phyloP scores from a whole-genome alignment of 2,797 vertebrate genomes.

The Carcharodon carcharias region DNA sequence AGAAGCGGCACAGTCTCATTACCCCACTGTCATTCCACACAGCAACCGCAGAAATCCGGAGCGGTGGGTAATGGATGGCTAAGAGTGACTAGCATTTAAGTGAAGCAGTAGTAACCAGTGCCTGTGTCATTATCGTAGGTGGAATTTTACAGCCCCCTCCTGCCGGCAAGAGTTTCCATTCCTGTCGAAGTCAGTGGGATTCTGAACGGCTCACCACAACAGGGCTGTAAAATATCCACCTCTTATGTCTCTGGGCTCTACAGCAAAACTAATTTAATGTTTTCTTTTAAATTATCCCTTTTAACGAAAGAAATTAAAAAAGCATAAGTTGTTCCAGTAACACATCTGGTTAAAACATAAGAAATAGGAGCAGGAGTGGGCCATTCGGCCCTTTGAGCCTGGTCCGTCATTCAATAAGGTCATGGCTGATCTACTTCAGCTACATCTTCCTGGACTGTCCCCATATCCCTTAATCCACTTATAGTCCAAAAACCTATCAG shows the following conservation, averaged over 20 bases:
- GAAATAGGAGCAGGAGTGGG: too few species aligned
- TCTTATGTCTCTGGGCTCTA: background rate
- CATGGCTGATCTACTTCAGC: too few species aligned
- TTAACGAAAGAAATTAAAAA: background rate
- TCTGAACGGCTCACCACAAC: too few species aligned
- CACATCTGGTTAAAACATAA: background rate
- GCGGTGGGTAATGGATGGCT: background rate
- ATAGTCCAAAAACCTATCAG: too few species aligned
- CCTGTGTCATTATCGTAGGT: background rate
- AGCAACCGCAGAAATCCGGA: background rate
- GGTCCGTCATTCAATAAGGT: too few species aligned
- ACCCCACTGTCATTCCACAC: background rate
- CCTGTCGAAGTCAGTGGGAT: too few species aligned
- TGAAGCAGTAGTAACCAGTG: background rate
- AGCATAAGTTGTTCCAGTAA: background rate
- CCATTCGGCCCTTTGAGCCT: too few species aligned
- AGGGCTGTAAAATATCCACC: too few species aligned
- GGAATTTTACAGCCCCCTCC: too few species aligned
- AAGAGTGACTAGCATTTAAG: background rate
- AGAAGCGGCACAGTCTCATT: background rate
- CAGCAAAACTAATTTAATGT: background rate
- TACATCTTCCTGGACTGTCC: too few species aligned
- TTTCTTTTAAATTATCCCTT: background rate
- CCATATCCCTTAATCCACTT: too few species aligned
- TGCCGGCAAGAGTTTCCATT: too few species aligned